Evolutionary conservation across 2,113 vertebrate genomes (phyloP).

Genomic region (Macroglossus sobrinus): DNA sequence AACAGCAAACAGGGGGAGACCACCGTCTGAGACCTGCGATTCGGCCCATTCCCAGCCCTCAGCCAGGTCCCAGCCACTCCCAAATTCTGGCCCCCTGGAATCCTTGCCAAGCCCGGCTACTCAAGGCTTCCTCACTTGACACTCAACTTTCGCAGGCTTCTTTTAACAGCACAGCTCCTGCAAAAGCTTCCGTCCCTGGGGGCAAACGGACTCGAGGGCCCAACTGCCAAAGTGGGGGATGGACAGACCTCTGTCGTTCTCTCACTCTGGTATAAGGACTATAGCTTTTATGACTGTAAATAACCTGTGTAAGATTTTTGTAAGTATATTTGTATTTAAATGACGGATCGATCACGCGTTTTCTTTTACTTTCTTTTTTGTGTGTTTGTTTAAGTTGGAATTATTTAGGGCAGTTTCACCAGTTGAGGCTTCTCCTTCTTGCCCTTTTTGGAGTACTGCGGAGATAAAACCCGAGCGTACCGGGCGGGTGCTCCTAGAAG

Average conservation of each 20-base stretch:
- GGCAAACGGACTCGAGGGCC: neutral
- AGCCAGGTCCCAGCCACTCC: neutral
- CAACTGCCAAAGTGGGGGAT: neutral
- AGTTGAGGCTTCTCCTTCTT: constrained; percentile 47
- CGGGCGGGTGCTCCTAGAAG: neutral
- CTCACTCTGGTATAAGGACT: constrained; percentile 47
- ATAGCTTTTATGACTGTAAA: constrained; percentile 87
- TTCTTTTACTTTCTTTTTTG: neutral
- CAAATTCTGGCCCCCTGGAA: neutral
- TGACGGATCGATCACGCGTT: constrained; percentile 75
- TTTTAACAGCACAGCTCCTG: neutral
- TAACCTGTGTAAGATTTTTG: constrained; percentile 93
- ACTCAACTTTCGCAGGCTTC: neutral
- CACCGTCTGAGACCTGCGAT: constrained; percentile 85
- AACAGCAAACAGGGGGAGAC: constrained; percentile 96
- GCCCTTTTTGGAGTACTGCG: neutral
- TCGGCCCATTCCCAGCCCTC: neutral
- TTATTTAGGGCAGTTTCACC: constrained; percentile 79
- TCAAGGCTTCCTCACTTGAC: neutral
- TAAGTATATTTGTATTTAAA: constrained; percentile 99
- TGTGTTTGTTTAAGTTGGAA: constrained; percentile 57
- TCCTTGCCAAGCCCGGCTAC: neutral
- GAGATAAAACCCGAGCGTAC: neutral
- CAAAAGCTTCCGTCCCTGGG: neutral
- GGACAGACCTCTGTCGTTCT: neutral